Conservation (phyloP, 2,888 invertebrate genomes). For the Idaea straminata region DNA sequence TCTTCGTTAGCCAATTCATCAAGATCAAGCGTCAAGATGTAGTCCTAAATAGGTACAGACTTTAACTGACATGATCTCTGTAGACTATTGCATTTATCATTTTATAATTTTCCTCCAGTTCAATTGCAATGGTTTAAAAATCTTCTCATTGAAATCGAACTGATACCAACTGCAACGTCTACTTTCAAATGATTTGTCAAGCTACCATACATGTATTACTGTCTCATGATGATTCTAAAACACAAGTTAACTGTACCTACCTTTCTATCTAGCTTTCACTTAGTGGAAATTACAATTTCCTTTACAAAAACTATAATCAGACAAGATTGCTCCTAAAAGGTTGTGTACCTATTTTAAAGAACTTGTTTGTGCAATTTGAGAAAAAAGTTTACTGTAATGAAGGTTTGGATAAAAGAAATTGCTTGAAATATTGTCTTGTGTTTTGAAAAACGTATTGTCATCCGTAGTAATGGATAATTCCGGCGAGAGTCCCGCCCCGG, state of each 20-base stretch:
- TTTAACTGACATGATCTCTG: neutral
- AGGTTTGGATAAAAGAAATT: constrained; percentile 53
- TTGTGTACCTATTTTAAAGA: constrained; percentile 32
- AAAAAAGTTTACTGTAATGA: constrained; percentile 72
- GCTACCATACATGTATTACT: too few relatives aligned
- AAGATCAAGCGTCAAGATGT: constrained; percentile 4
- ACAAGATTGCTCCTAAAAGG: constrained; percentile 41
- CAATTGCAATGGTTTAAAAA: neutral
- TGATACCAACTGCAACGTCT: neutral
- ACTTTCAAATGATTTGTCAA: too few relatives aligned
- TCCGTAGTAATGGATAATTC: constrained; percentile 73
- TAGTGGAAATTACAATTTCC: neutral
- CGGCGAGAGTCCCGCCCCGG: constrained; percentile 49
- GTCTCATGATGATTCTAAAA: too few relatives aligned
- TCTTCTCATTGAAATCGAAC: neutral
- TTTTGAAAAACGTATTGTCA: constrained; percentile 68
- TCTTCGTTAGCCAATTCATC: constrained; percentile 30
- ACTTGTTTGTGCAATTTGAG: constrained; percentile 66
- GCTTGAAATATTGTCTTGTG: constrained; percentile 54
- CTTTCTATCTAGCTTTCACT: neutral
- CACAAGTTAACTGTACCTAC: neutral
- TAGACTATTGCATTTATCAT: neutral
- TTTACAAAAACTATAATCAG: constrained; percentile 22
- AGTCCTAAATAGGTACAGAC: neutral
- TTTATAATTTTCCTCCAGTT: neutral